Evolutionary conservation across 2,113 vertebrate genomes (phyloP), one percentile per base, ranked within the genome.

Genomic region (Pseudolaguvia tuberculata): DNA sequence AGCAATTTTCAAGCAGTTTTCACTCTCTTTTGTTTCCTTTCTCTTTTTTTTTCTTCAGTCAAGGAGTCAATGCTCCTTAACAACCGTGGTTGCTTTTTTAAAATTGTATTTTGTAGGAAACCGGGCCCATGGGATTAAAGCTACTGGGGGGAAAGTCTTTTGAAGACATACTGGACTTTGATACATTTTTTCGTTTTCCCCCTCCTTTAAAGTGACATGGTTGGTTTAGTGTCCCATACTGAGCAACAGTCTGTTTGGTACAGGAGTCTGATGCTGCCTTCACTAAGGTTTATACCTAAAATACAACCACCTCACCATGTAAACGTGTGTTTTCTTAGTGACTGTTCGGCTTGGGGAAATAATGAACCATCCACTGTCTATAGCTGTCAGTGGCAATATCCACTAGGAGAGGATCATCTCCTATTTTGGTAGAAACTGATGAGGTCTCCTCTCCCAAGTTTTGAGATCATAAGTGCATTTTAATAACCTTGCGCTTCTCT

Each of bases 81-180:
- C 77, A 83, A 83, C 81, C 80, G 81, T 80, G 76, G 79, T 76
- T 83, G 78, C 81, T 82, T 75, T 78, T 57, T 70, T 70, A 51
- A 53, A 68, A 29, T 58, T 21, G 57, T 42, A 61, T 76, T 76
- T 82, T 82, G 78, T 80, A 83, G 66, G n/a, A 56, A 31, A 72
- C 69, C 35, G 21, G 59, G 77, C 59, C 48, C 55, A 50, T 53
- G 47, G 45, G n/a, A 25, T 50, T 69, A 29, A 56, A 52, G 58
- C 50, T 47, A 23, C 27, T 62, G 31, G 42, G 78, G 72, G 52
- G 52, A 61, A 47, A 55, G 56, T 69, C 56, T 55, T 67, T 39
- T 48, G 45, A 57, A 70, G 56, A 62, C 55, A 39, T 71, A 68
- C 51, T 59, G 69, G 65, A 65, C 47, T 81, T 58, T 81, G 67